phyloP scores from a whole-genome alignment of 2,797 vertebrate species.

The Ctenosaura bakeri region DNA sequence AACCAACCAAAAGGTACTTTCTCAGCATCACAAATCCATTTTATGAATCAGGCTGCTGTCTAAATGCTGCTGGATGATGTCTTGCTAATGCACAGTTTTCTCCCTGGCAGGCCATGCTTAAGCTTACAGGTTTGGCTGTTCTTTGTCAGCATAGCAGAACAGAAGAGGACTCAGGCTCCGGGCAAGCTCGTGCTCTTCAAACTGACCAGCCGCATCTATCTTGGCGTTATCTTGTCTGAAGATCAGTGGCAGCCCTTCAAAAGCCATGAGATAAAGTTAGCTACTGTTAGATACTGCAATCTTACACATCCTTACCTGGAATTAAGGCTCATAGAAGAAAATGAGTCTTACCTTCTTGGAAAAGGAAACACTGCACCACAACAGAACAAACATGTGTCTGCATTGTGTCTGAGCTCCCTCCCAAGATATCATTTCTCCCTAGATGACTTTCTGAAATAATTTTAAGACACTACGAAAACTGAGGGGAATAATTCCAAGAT shows the following conservation, averaged over 20 bases:
- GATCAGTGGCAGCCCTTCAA: slow-evolving; percentile 92
- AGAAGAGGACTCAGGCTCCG: slow-evolving; percentile 95
- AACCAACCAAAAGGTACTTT: background rate
- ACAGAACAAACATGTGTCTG: no score
- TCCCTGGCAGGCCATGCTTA: background rate
- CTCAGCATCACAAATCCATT: background rate
- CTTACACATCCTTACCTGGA: no score
- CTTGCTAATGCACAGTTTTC: background rate
- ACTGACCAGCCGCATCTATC: slow-evolving; percentile 93
- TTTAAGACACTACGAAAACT: no score
- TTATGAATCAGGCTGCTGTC: background rate
- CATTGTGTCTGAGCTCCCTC: no score
- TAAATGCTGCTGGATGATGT: background rate
- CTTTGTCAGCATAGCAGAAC: slow-evolving; percentile 97
- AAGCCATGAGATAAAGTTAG: background rate
- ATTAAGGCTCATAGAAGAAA: no score
- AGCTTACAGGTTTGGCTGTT: slow-evolving; percentile 93
- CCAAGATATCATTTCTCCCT: no score
- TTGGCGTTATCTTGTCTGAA: slow-evolving; percentile 97
- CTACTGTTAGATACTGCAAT: background rate
- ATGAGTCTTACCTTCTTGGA: no score
- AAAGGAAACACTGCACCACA: no score
- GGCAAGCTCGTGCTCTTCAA: slow-evolving; percentile 96
- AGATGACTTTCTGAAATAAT: no score
- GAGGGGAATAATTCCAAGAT: no score